Evolutionary conservation across 2,888 invertebrate species (phyloP).

Genomic region (Hirtodrosophila duncani): DNA sequence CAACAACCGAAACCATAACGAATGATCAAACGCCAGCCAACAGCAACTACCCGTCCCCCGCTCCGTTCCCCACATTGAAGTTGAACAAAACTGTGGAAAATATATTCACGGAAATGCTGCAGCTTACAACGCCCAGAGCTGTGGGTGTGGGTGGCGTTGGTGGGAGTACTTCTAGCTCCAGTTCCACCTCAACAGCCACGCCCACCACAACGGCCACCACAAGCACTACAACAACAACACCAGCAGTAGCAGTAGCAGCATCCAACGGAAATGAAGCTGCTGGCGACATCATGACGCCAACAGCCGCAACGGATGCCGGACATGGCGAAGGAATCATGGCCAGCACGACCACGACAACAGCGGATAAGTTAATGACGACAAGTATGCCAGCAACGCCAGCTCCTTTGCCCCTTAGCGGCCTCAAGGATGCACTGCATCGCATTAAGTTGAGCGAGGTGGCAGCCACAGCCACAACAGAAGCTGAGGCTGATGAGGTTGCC

Average conservation of each 20-base stretch:
- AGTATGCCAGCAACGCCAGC: constrained; percentile 37
- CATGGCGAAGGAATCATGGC: no score
- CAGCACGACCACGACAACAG: neutral
- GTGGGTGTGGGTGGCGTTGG: constrained; percentile 12
- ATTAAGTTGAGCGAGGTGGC: constrained; percentile 72
- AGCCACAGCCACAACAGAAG: constrained; percentile 7
- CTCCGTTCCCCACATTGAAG: constrained; percentile 17
- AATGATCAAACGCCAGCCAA: constrained; percentile 46
- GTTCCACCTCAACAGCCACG: constrained; percentile 60
- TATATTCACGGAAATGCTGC: constrained; percentile 45
- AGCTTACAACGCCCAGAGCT: constrained; percentile 21
- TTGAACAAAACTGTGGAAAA: constrained; percentile 33
- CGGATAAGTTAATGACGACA: constrained; percentile 39
- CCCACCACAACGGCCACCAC: constrained; percentile 63
- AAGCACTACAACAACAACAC: constrained; percentile 53
- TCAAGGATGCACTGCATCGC: constrained; percentile 73
- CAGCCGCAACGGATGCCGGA: constrained; percentile 11
- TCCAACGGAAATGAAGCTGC: constrained; percentile 46
- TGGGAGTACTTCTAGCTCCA: constrained; percentile 14
- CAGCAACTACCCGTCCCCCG: constrained; percentile 18
- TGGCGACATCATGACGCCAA: constrained; percentile 12
- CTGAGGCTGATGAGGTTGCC: constrained; percentile 2
- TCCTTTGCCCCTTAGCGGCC: constrained; percentile 38
- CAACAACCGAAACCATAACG: constrained; percentile 35
- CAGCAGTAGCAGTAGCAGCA: constrained; percentile 14